Base-by-base conservation (phyloP, 2,113 vertebrate species). In the Notiomystis cincta region DNA sequence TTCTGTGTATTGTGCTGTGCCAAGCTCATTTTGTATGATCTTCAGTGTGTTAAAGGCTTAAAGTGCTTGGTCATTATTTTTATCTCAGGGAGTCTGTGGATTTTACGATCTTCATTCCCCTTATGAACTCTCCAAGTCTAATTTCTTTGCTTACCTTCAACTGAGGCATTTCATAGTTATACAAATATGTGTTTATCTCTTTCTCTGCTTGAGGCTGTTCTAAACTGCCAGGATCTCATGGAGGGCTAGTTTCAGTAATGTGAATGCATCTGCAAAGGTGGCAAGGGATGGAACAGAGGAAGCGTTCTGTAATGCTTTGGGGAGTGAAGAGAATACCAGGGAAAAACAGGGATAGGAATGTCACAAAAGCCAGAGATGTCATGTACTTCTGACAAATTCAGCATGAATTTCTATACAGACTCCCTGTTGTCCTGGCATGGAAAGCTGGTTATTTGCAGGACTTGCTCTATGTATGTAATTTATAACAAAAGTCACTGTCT, bases 81-180 rank as follows among this genome's bases (percentile, higher is more conserved):
- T 89, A 71, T 96, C 90, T 95, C 85, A 64, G 87, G 85, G 85
- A 96, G 80, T 92, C 75, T 93, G 89, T 93, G 95, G 78, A 80
- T 96, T 91, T 96, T 94, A 93, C 24, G 64, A 75, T 93, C 87
- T 88, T 62, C 67, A 70, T 96, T 95, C 88, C 79, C 85, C 71
- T 88, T 93, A 92, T 75, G 93, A 93, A 93, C 90, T 78, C 90
- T 90, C 24, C 38, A 86, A 91, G 92, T 96, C 79, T 95, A 90
- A 96, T 96, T 94, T 94, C 90, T 94, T 97, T 96, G 79, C 95
- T 97, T 95, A 96, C 95, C 91, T 96, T 96, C 95, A 96, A 44
- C 82, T 80, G 82, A 95, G 67, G 82, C 82, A 83, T 96, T 94
- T 96, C 85, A 83, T 69, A 92, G 93, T 96, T 95, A 83, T 62